phyloP scores from a whole-genome alignment of 2,888 invertebrate species.

The Brenthis ino region DNA sequence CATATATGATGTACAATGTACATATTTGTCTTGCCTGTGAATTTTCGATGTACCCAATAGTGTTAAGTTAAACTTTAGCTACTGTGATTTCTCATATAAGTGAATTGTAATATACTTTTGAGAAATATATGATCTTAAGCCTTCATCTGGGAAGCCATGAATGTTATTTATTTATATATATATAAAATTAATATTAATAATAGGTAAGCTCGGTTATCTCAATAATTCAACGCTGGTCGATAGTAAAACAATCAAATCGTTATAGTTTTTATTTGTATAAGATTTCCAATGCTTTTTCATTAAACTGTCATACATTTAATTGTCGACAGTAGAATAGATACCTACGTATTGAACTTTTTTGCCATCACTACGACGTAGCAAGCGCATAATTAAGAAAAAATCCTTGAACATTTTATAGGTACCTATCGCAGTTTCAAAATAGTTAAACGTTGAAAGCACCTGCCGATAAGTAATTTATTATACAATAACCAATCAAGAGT shows the following conservation, averaged over 20 bases:
- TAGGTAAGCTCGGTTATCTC: not conserved
- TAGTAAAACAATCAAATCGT: too few relatives aligned
- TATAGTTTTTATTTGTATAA: too few relatives aligned
- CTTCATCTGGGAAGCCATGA: too few relatives aligned
- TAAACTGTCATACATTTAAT: not conserved
- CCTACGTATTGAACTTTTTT: not conserved
- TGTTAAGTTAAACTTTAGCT: too few relatives aligned
- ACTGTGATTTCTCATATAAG: too few relatives aligned
- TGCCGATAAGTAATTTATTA: constrained; percentile 31
- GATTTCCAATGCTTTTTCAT: too few relatives aligned
- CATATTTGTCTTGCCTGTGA: too few relatives aligned
- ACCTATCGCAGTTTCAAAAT: constrained; percentile 24
- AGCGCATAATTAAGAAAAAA: constrained; percentile 26
- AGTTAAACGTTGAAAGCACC: constrained; percentile 38
- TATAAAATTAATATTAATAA: not conserved
- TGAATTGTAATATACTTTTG: too few relatives aligned
- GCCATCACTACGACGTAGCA: not conserved
- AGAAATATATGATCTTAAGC: too few relatives aligned
- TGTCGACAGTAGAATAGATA: not conserved
- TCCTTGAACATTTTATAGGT: constrained; percentile 25
- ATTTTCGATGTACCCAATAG: too few relatives aligned
- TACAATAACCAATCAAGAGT: constrained; percentile 29
- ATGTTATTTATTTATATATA: not conserved
- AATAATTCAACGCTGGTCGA: too few relatives aligned
- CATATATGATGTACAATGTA: too few relatives aligned